Conservation (phyloP, 1,140 invertebrate species). For the Pristionchus pacificus region DNA sequence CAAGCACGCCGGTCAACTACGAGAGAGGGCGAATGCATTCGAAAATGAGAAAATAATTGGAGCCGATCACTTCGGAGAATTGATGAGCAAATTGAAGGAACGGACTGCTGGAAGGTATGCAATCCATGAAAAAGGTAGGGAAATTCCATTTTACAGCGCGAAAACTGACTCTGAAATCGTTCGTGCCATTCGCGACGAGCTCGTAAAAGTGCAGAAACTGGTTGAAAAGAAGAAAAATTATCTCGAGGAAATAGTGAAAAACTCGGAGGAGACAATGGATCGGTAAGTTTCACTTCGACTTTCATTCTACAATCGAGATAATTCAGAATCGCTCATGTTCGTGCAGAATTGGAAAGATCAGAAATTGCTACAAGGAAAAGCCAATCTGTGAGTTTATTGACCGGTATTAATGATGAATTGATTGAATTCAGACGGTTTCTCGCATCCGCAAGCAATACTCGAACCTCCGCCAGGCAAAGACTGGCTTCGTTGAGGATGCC, state of each 20-base stretch:
- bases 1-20: background rate
- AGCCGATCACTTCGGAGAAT: background rate
- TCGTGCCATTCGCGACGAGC: background rate
- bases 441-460: background rate
- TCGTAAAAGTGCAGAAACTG: background rate
- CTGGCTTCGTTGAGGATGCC: background rate
- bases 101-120: background rate
- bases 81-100: background rate
- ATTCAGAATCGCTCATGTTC: background rate
- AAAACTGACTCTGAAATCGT: background rate
- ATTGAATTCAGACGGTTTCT: background rate
- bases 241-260: background rate
- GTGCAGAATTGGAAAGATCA: background rate
- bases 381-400: background rate
- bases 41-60: background rate
- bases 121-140: background rate
- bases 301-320: too few species aligned
- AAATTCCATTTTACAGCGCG: background rate
- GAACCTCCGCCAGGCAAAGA: background rate
- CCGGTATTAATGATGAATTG: background rate
- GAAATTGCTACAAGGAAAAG: background rate
- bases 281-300: too few species aligned
- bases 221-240: background rate
- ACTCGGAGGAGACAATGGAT: background rate
- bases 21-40: background rate